Base-by-base conservation (phyloP, 2,797 vertebrate species). In the Acridotheres tristis region DNA sequence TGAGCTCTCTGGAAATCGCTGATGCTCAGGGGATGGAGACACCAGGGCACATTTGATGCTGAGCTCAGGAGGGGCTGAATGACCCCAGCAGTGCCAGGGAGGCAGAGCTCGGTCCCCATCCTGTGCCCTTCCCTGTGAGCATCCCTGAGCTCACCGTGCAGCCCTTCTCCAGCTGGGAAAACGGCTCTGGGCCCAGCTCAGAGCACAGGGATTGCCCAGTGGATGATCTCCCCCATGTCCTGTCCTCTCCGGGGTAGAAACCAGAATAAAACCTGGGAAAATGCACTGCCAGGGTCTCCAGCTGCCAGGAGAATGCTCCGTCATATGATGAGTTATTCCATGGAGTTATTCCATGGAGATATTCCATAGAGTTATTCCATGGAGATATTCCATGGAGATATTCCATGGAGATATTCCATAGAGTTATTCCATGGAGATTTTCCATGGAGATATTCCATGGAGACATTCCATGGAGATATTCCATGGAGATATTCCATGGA, bases 151-250 rank as follows among this genome's bases (percentile, higher is more conserved):
- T 30, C 25, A 2, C 32, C 30, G 2, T 0, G 18, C n/a, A 23
- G 25, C 16, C 0, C 0, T 38, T 68, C 34, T 20, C 61, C 53
- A 15, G 57, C 1, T 0, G 8, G 51, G 18, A 34, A 57, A 53
- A 5, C 0, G 0, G 5, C 34, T 34, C 61, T 0, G 3, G 20
- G 2, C 40, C 19, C 26, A 18, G 20, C 14, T 79, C n/a, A 51
- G 50, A 51, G 36, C 53, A 16, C 17, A 20, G 71, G 45, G 30
- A 26, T 34, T 29, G 3, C 27, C 19, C 19, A 32, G 19, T 0
- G 3, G 12, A 6, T 0, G 0, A n/a, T 68, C 1, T 67, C 6
- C 43, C 5, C 4, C 0, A 0, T 4, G 25, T 12, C 77, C 53
- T 13, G 2, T 43, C 14, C 57, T 32, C 27, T 81, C 26, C 21